These are phyloP conservation scores for Lamprotornis superbus DNA, from an alignment of 2,113 vertebrate genomes.

Conservation along the genomic window DNA sequence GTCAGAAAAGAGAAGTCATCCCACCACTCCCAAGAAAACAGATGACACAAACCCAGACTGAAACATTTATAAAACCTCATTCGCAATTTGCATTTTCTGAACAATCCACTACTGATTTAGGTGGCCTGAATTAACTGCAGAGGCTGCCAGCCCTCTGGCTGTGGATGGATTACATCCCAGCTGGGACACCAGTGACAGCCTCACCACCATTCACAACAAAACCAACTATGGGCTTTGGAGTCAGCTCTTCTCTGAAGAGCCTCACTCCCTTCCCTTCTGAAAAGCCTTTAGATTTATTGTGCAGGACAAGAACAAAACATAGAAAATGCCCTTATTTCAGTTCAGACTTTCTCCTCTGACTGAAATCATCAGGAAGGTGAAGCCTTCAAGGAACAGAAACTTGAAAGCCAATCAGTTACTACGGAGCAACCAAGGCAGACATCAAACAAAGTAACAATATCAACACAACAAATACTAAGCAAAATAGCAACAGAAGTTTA, in stretches of 20 bases:
- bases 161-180: background rate
- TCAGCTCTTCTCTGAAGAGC: background rate
- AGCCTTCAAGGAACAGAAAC: background rate
- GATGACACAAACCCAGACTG: background rate
- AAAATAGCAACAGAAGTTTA: background rate
- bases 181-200: background rate
- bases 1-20: background rate
- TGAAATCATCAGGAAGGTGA: background rate
- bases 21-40: background rate
- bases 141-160: background rate
- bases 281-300: background rate
- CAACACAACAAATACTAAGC: background rate
- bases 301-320: background rate
- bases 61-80: background rate
- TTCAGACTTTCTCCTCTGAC: background rate
- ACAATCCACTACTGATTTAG: background rate
- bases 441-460: background rate
- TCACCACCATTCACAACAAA: rapidly evolving
- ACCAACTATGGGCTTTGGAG: background rate
- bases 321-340: background rate
- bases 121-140: background rate
- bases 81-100: background rate
- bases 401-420: background rate
- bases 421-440: background rate
- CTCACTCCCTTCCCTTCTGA: background rate